A percentile compares a stretch with the other conserved stretches of the same genome.
phyloP scores from a whole-genome alignment of 2,888 invertebrate species.

The Hydrotaea cyrtoneurina region DNA sequence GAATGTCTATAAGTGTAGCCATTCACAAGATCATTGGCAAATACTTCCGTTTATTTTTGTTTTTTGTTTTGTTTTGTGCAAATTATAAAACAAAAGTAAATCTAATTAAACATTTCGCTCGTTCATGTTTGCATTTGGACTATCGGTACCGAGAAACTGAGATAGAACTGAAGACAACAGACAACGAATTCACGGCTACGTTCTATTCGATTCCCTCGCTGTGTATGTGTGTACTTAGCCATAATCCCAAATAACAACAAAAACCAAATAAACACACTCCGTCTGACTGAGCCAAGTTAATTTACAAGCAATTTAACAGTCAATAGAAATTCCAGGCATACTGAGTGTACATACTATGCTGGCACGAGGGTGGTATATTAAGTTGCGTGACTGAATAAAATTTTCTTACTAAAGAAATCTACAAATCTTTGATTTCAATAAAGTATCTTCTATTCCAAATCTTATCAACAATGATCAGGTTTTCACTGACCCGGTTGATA shows the following conservation, averaged over 20 bases:
- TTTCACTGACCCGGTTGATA: too few relatives aligned
- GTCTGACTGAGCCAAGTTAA: background rate
- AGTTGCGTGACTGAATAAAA: too few relatives aligned
- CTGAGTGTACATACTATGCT: background rate
- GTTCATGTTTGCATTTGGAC: constrained; percentile 4
- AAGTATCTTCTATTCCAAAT: too few relatives aligned
- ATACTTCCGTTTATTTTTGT: constrained; percentile 49
- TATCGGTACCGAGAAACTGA: background rate
- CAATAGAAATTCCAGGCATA: background rate
- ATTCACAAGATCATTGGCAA: constrained; percentile 34
- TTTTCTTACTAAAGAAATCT: too few relatives aligned
- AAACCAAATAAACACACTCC: constrained; percentile 7
- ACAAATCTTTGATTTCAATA: too few relatives aligned
- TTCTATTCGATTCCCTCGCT: too few relatives aligned
- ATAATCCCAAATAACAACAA: constrained; percentile 19
- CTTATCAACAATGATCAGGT: too few relatives aligned
- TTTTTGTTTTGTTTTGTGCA: too few relatives aligned
- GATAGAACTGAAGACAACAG: background rate
- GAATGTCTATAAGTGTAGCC: background rate
- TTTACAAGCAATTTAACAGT: constrained; percentile 30
- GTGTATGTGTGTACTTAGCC: background rate
- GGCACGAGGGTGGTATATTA: background rate
- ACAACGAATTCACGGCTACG: background rate
- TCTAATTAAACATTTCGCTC: constrained; percentile 27
- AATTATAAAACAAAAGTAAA: constrained; percentile 14